phyloP scores from a whole-genome alignment of 2,888 invertebrate genomes.

The Thumatha senex region DNA sequence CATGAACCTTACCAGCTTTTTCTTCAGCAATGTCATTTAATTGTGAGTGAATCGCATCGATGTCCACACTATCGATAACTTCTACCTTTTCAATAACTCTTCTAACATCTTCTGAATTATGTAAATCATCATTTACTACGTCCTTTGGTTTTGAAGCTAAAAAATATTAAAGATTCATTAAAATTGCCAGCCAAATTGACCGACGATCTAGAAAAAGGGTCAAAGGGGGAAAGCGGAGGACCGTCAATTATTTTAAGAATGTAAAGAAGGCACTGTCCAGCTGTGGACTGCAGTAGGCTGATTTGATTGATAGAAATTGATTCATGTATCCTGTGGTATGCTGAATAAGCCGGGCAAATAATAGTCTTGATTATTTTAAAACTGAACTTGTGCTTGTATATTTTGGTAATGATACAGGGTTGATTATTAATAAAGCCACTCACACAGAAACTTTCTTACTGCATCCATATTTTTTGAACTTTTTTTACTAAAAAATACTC shows the following conservation, averaged over 20 bases:
- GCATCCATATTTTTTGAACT: background rate
- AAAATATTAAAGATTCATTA: background rate
- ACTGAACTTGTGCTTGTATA: too few relatives aligned
- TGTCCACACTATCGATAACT: constrained; percentile 24
- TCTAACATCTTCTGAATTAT: constrained; percentile 22
- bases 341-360: too few relatives aligned
- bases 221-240: background rate
- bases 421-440: background rate
- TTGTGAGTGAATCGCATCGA: constrained; percentile 9
- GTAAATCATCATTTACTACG: constrained; percentile 33
- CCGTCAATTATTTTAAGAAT: too few relatives aligned
- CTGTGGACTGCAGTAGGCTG: too few relatives aligned
- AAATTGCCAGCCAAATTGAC: background rate
- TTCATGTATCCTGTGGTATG: too few relatives aligned
- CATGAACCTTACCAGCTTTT: constrained; percentile 4
- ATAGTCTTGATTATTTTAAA: too few relatives aligned
- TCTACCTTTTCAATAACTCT: constrained; percentile 35
- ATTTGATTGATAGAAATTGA: too few relatives aligned
- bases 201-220: too few relatives aligned
- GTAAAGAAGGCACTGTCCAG: too few relatives aligned
- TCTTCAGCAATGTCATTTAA: constrained; percentile 13
- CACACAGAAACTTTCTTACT: background rate
- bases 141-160: constrained; percentile 17
- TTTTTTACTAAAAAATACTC: background rate
- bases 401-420: background rate